Conservation (phyloP, 2,888 invertebrate species). For the Dermolepida albohirtum region DNA sequence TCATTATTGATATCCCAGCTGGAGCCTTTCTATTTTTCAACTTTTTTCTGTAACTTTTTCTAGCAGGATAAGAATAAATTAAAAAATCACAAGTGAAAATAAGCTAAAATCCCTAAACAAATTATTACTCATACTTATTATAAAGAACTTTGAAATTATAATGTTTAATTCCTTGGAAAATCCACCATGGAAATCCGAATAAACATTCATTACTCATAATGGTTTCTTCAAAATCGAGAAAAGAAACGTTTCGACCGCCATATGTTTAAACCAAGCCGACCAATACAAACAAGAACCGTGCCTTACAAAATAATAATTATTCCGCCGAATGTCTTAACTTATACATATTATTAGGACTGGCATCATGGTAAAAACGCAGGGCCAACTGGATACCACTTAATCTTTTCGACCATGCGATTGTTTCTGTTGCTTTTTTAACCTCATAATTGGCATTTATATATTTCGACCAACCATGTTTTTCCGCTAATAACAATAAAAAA, state of each 20-base stretch:
- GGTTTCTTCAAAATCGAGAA: constrained; percentile 4
- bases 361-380: background rate
- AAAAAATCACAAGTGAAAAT: too few species aligned
- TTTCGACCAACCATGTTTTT: constrained; percentile 30
- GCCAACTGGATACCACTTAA: background rate
- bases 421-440: constrained; percentile 25
- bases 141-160: constrained; percentile 5
- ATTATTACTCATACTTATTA: too few species aligned
- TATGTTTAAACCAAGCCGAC: constrained; percentile 17
- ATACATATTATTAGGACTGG: constrained; percentile 37
- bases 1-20: too few species aligned
- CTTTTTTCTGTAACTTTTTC: too few species aligned
- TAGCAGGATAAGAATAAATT: too few species aligned
- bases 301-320: constrained; percentile 35
- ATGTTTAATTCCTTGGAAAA: background rate
- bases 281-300: constrained; percentile 36
- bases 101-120: too few species aligned
- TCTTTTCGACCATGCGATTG: constrained; percentile 33
- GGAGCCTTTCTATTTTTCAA: too few species aligned
- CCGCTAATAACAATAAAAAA: constrained; percentile 14
- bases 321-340: constrained; percentile 37
- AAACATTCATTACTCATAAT: constrained; percentile 10
- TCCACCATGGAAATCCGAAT: background rate
- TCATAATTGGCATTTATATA: constrained; percentile 29
- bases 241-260: constrained; percentile 23